Conservation (phyloP, 2,797 vertebrate species). For the Mormyrops attenuatus region DNA sequence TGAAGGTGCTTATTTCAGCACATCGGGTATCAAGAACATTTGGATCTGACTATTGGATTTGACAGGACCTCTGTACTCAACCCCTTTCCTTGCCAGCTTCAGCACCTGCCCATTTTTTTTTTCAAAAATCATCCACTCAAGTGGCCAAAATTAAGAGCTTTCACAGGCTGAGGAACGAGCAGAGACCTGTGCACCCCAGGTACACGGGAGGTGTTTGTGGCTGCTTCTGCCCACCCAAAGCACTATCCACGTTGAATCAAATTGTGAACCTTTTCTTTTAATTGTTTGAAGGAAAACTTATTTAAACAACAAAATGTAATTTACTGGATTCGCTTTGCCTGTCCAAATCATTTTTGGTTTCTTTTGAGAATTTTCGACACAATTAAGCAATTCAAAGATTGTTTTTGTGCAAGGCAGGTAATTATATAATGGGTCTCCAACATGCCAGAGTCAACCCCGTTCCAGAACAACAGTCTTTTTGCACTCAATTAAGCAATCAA, state of each 20-base stretch:
- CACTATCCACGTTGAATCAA: background rate
- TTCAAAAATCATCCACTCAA: background rate
- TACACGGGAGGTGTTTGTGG: background rate
- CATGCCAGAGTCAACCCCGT: conserved; percentile 29
- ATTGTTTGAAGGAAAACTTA: background rate
- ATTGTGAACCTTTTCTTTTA: background rate
- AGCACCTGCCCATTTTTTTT: background rate
- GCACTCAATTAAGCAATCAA: conserved; percentile 53
- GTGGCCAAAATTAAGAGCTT: conserved; percentile 1
- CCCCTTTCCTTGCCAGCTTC: background rate
- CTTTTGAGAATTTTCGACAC: conserved; percentile 35
- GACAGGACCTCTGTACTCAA: background rate
- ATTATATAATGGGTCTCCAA: conserved; percentile 35
- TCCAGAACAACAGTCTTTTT: conserved; percentile 33
- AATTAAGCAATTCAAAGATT: conserved; percentile 38
- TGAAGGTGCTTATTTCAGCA: background rate
- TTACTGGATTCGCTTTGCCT: background rate
- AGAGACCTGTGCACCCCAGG: background rate
- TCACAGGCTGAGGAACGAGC: background rate
- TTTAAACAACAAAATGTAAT: background rate
- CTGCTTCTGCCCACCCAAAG: background rate
- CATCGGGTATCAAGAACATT: background rate
- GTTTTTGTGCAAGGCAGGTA: conserved; percentile 15
- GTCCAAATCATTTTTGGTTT: conserved; percentile 29
- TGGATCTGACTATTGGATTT: background rate